These are phyloP conservation scores for Cephalophus harveyi DNA, from an alignment of 2,113 vertebrate genomes.

Conservation along the genomic window DNA sequence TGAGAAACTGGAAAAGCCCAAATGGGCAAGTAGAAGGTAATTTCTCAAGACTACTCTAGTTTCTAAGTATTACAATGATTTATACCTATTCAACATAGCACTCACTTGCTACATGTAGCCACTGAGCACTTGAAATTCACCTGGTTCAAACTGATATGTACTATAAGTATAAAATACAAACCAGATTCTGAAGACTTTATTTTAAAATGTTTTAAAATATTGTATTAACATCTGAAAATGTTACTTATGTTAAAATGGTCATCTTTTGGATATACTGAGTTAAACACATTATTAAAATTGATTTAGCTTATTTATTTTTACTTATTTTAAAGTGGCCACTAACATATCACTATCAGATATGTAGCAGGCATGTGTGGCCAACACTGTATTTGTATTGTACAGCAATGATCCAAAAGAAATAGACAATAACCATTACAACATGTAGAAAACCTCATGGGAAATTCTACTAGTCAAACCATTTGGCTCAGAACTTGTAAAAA, in stretches of 20 bases:
- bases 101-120: background rate
- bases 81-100: background rate
- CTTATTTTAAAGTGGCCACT: background rate
- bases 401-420: background rate
- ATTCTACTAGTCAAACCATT: background rate
- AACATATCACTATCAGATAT: background rate
- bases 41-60: background rate
- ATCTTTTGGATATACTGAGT: background rate
- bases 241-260: background rate
- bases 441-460: background rate
- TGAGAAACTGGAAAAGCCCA: background rate
- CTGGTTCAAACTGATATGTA: background rate
- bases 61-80: background rate
- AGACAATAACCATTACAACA: background rate
- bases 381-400: background rate
- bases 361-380: background rate
- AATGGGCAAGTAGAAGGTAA: background rate
- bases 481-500: background rate
- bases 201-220: background rate
- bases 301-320: background rate
- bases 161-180: background rate
- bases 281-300: background rate
- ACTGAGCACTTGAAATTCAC: background rate
- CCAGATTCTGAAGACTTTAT: conserved; percentile 17
- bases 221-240: background rate